Conservation (phyloP, 2,113 vertebrate species). For the Prionailurus viverrinus region DNA sequence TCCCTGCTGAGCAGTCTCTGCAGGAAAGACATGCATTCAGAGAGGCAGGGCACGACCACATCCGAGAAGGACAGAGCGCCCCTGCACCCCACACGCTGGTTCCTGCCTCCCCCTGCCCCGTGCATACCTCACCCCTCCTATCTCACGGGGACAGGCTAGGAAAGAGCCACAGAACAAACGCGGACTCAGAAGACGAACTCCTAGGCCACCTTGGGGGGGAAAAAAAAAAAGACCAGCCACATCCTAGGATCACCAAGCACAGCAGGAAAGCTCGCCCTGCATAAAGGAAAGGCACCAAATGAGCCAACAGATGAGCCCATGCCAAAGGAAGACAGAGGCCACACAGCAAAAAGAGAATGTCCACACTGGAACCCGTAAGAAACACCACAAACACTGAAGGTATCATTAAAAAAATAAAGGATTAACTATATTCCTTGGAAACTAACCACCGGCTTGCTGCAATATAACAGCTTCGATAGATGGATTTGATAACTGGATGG, state of each 20-base stretch:
- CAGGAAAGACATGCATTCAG: rapidly evolving
- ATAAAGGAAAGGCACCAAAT: no score
- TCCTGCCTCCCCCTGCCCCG: background rate
- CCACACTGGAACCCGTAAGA: background rate
- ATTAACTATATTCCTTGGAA: background rate
- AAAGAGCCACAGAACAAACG: background rate
- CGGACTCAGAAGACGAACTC: background rate
- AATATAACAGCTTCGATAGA: background rate
- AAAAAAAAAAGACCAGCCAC: background rate
- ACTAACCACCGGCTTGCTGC: background rate
- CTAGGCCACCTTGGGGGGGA: rapidly evolving
- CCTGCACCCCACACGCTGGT: no score
- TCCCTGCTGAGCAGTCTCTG: background rate
- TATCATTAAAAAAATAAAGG: background rate
- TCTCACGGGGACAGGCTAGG: background rate
- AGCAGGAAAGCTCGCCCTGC: background rate
- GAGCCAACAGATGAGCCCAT: background rate
- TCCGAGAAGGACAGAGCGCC: background rate
- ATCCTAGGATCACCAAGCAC: background rate
- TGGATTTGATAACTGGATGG: background rate
- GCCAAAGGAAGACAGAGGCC: no score
- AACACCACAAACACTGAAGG: background rate
- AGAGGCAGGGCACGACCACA: background rate
- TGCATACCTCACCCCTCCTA: background rate
- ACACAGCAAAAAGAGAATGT: background rate